Evolutionary conservation across 2,888 invertebrate species (phyloP).

Genomic region (Drosophila kokeensis): DNA sequence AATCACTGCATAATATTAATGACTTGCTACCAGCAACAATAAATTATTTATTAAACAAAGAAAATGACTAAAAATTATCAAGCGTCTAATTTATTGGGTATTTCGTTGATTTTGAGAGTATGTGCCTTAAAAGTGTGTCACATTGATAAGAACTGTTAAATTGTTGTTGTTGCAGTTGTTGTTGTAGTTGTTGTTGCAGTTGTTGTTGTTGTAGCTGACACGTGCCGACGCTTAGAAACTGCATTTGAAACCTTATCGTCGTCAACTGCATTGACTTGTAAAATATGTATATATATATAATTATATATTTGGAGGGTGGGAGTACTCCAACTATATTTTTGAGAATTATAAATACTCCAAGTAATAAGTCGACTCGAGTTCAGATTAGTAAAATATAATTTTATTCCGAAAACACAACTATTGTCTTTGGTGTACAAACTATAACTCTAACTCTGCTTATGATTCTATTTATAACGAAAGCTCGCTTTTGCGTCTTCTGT

Average conservation of each 20-base stretch:
- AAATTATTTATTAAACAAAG: not conserved
- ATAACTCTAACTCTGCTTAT: no score
- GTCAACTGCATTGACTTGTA: conserved; percentile 16
- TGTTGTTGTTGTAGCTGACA: conserved; percentile 9
- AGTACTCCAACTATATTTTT: no score
- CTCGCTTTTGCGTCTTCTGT: no score
- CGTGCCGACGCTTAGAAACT: conserved; percentile 36
- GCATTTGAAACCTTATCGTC: conserved; percentile 7
- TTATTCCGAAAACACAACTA: no score
- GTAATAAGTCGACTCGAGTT: no score
- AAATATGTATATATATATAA: not conserved
- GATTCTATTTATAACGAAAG: no score
- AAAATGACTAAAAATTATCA: not conserved
- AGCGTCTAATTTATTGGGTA: not conserved
- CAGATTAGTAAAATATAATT: no score
- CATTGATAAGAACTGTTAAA: conserved; percentile 29
- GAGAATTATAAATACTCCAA: no score
- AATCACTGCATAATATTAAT: not conserved
- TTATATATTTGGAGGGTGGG: no score
- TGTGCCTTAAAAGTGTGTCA: conserved; percentile 27
- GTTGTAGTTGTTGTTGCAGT: not conserved
- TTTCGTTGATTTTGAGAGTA: not conserved
- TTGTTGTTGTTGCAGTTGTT: not conserved
- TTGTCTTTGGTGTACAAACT: no score
- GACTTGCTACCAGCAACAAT: not conserved